phyloP scores from a whole-genome alignment of 2,888 invertebrate species.

The Melanostoma scalare region DNA sequence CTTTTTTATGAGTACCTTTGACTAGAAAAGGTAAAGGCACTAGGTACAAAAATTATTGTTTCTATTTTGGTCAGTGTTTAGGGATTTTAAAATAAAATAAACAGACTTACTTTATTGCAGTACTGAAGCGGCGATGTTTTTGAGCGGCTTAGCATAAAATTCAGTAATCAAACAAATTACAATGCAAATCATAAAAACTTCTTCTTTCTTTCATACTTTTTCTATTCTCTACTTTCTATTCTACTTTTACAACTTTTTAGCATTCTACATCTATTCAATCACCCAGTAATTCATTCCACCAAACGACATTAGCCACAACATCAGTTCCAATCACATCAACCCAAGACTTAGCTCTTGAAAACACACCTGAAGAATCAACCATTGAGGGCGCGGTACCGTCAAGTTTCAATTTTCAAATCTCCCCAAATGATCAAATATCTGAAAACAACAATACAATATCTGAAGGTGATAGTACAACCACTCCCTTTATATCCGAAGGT shows the following conservation, averaged over 20 bases:
- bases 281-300: conserved; percentile 50
- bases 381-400: not conserved
- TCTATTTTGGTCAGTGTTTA: too few species aligned
- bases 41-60: too few species aligned
- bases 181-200: not conserved
- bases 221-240: conserved; percentile 24
- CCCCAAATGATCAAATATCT: conserved; percentile 6
- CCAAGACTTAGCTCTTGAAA: conserved; percentile 12
- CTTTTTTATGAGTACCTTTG: too few species aligned
- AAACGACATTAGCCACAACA: conserved; percentile 45
- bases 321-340: conserved; percentile 27
- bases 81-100: too few species aligned
- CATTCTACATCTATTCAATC: conserved; percentile 49
- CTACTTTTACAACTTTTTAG: conserved; percentile 27
- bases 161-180: too few species aligned
- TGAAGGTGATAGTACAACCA: not conserved
- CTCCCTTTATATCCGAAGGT: not conserved
- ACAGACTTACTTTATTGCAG: too few species aligned
- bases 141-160: too few species aligned
- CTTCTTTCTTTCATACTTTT: not conserved
- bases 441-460: not conserved
- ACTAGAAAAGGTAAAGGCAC: too few species aligned
- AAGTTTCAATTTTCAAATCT: not conserved
- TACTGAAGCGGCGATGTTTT: too few species aligned
- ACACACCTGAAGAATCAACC: not conserved